A percentile compares a stretch with the other conserved stretches of the same genome.
phyloP scores from a whole-genome alignment of 1,140 invertebrate species.

The Polyergus mexicanus region DNA sequence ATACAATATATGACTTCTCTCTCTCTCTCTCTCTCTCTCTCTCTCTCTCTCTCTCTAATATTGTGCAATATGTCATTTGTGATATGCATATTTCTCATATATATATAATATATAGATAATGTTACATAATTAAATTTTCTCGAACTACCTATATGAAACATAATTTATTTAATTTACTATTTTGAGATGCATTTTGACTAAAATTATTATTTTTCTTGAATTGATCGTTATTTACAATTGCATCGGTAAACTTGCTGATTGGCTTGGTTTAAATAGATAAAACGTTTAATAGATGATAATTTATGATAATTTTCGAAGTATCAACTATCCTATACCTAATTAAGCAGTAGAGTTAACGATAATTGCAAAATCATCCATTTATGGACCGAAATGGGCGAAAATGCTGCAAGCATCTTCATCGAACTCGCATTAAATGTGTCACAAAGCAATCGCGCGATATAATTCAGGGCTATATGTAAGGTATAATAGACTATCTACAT shows the following conservation, averaged over 20 bases:
- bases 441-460: slow-evolving; percentile 37
- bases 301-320: slow-evolving; percentile 23
- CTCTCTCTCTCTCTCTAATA: not conserved
- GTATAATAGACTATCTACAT: slow-evolving; percentile 35
- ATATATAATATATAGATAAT: not conserved
- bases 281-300: slow-evolving; percentile 9
- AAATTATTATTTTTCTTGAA: not conserved
- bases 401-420: slow-evolving; percentile 27
- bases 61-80: not conserved
- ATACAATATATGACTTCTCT: not conserved
- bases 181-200: not conserved
- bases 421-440: slow-evolving; percentile 32
- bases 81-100: not conserved
- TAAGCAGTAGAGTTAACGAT: slow-evolving; percentile 23
- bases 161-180: not conserved
- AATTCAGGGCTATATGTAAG: not conserved
- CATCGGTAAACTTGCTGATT: not conserved
- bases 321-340: not conserved
- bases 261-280: not conserved
- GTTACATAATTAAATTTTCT: slow-evolving; percentile 19
- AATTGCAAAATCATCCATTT: slow-evolving; percentile 6
- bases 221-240: not conserved
- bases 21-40: no score
- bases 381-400: slow-evolving; percentile 25
- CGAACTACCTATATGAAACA: not conserved